A percentile compares a stretch with the other conserved stretches of the same genome.
phyloP scores from a whole-genome alignment of 2,113 vertebrate species.

The Alethe diademata region DNA sequence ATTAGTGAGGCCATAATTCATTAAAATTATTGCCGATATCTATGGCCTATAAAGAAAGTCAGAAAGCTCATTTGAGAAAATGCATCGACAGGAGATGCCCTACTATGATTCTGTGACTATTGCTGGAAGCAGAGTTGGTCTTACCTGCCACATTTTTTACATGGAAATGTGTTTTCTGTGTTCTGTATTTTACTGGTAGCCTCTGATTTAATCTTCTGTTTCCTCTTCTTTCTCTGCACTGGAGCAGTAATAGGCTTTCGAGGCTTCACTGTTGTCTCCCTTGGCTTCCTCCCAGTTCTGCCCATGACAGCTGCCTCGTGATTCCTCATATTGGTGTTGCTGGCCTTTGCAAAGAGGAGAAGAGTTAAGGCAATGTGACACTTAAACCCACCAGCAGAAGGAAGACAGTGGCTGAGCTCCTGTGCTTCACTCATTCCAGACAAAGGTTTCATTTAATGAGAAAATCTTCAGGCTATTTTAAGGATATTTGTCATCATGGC shows the following conservation, averaged over 20 bases:
- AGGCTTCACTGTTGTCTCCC: constrained; percentile 71
- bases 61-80: neutral
- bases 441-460: neutral
- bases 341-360: constrained; percentile 66
- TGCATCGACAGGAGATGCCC: neutral
- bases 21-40: neutral
- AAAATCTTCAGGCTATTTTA: neutral
- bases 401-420: neutral
- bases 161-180: constrained; percentile 94
- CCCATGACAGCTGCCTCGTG: constrained; percentile 64
- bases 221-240: constrained; percentile 71
- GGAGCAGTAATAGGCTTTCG: constrained; percentile 63
- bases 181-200: constrained; percentile 73
- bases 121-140: neutral
- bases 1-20: neutral
- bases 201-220: constrained; percentile 68
- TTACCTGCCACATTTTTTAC: constrained; percentile 99
- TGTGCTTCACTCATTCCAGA: neutral
- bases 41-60: neutral
- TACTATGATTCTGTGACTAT: neutral
- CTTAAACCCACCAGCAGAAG: neutral
- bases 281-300: constrained; percentile 65
- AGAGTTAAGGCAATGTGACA: neutral
- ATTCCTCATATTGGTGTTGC: constrained; percentile 72
- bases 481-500: neutral